These are phyloP conservation scores for Drosophila subobscura DNA, from an alignment of 1,140 invertebrate genomes.

Conservation along the genomic window DNA sequence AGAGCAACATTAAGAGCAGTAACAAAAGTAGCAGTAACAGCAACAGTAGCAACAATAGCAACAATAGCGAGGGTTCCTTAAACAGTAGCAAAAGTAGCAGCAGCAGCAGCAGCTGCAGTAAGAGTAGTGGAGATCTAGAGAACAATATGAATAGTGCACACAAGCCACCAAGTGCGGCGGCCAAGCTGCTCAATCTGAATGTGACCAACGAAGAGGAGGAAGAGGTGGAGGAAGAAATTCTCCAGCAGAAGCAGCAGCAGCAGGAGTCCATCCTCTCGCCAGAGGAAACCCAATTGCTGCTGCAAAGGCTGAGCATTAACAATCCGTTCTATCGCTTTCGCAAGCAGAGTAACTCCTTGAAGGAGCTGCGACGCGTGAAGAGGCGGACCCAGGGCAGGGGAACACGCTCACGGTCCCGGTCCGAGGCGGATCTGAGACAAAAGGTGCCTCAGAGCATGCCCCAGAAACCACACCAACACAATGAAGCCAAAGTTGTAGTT, in stretches of 20 bases:
- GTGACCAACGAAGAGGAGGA: constrained; percentile 42
- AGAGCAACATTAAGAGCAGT: constrained; percentile 37
- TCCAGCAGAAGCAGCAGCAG: constrained; percentile 4
- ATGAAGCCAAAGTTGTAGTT: constrained; percentile 83
- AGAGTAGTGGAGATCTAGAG: constrained; percentile 40
- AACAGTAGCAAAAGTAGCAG: constrained; percentile 55
- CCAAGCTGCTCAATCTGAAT: constrained; percentile 59
- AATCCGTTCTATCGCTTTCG: constrained; percentile 82
- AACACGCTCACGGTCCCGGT: constrained; percentile 36
- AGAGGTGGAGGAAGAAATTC: background rate
- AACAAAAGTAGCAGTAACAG: constrained; percentile 24
- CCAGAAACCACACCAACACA: constrained; percentile 44
- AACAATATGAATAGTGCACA: constrained; percentile 70
- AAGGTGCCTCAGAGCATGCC: background rate
- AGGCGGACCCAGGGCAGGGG: background rate
- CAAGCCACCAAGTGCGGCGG: constrained; percentile 35
- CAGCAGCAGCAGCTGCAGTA: constrained; percentile 28
- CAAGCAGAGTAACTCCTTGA: constrained; percentile 78
- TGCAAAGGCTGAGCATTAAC: constrained; percentile 77
- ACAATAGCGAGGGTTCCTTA: constrained; percentile 34
- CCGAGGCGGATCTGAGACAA: constrained; percentile 62
- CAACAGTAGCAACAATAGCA: constrained; percentile 1
- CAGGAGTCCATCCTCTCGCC: constrained; percentile 24
- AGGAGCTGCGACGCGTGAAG: constrained; percentile 54
- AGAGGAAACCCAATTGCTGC: constrained; percentile 64